Base-by-base conservation (phyloP, 2,797 vertebrate species). In the Pseudocheirus occidentalis region DNA sequence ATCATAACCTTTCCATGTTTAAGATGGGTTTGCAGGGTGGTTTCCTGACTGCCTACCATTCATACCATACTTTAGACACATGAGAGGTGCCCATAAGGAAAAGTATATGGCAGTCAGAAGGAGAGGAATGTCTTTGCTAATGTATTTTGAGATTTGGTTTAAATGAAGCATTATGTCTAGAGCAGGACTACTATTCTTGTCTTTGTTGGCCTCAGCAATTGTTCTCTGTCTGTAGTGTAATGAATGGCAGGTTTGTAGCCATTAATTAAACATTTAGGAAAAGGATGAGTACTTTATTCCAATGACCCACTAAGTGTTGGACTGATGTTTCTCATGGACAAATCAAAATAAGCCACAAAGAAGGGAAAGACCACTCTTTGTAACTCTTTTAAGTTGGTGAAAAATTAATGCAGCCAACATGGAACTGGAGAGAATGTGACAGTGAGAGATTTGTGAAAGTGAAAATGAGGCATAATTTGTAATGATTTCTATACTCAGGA, bases 101-200 rank as follows among this genome's bases (percentile, higher is more conserved):
- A 95, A 94, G 91, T 96, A 92, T 92, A 81, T 55, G 73, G 57
- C 57, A 91, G 87, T 95, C 95, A 95, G 94, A 93, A 94, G 95
- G 92, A 94, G 93, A 95, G 73, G 96, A 95, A 95, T 55, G 90
- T 93, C 52, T 97, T 96, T 96, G 93, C 95, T 97, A 93, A n/a
- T 95, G 91, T 95, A 97, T 96, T 96, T 93, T 89, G 92, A 97
- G 93, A 94, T 93, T 95, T 95, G 50, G 94, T 96, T 96, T 97
- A 95, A 97, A 97, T 93, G 89, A 97, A 95, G 92, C 94, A 92
- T 92, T 96, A 66, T 59, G 24, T 95, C 55, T 87, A 50, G 87
- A 97, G 94, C 92, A 21, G 93, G 94, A 95, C 91, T 57, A 57
- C 24, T 29, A 58, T 24, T 94, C 90, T 93, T 95, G 95, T 56